Evolutionary conservation across 1,140 invertebrate genomes (phyloP), one percentile per base, ranked within the genome.

Genomic region (Parasteatoda tepidariorum): DNA sequence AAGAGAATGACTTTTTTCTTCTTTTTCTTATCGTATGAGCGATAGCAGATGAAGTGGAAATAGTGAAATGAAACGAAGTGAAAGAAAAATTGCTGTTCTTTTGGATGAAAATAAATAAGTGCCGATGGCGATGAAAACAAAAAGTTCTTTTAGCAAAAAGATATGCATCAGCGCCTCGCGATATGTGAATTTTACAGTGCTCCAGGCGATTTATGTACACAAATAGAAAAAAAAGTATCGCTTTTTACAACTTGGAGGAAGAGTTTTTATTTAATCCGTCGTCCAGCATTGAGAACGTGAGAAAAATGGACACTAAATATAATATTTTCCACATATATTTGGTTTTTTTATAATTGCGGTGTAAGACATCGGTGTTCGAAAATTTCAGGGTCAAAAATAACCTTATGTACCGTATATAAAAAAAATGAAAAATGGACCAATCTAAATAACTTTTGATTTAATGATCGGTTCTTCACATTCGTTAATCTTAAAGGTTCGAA

Each of bases 221-320:
- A 66, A 1, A 30, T 3, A n/a, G 5, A 5, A 28, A 34, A 66
- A 66, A 66, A 62, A 66, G 28, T 18, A 48, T 48, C 38, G 38
- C 18, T 48, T 66, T 66, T 66, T n/a, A 9, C 4, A 66, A 13
- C 13, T 30, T 26, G 15, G 13, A 66, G 62, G 62, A 66, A 66
- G 33, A 28, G 28, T 31, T 66, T 30, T 6, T 30, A 26, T 66
- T 33, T 28, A 26, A 34, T 66, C 62, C 62, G 6, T 28, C n/a
- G 30, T 30, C 31, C 31, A 33, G 18, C 31, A 66, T 15, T 34
- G 62, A 34, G 62, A 34, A 66, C 62, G 62, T 66, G 62, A 66
- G 62, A 66, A 66, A 33, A 66, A 34, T 66, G 62, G 62, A 66
- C 62, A n/a, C 28, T 22, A 34, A 48, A 48, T 48, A 48, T 48